These are phyloP conservation scores for Spea bombifrons DNA, from an alignment of 2,113 vertebrate genomes.

Conservation along the genomic window DNA sequence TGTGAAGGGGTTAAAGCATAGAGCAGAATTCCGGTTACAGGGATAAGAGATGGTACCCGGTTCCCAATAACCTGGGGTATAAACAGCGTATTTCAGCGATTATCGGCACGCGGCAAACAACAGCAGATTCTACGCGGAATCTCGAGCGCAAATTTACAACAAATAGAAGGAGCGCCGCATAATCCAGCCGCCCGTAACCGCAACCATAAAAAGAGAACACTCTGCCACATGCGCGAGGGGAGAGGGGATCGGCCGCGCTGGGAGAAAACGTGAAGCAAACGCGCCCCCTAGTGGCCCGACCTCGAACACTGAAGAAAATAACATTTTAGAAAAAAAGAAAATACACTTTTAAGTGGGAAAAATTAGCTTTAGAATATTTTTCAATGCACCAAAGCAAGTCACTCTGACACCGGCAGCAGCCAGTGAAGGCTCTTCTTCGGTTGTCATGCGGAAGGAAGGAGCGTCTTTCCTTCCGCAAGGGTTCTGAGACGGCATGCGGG, in stretches of 20 bases:
- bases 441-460: too few relatives aligned
- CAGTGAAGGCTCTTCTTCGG: too few relatives aligned
- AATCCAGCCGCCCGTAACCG: conserved; percentile 76
- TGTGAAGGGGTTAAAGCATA: not conserved
- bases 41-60: too few relatives aligned
- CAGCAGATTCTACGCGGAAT: too few relatives aligned
- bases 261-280: conserved; percentile 52
- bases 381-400: too few relatives aligned
- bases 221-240: conserved; percentile 68
- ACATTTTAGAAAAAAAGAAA: not conserved
- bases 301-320: not conserved
- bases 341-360: too few relatives aligned
- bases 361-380: not conserved
- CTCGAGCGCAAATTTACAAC: conserved; percentile 65
- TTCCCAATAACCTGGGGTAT: too few relatives aligned
- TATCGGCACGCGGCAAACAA: too few relatives aligned
- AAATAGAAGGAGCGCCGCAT: conserved; percentile 70
- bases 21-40: not conserved
- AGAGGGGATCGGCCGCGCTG: conserved; percentile 52
- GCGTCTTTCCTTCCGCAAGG: too few relatives aligned
- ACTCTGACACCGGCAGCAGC: too few relatives aligned
- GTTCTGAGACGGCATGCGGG: too few relatives aligned
- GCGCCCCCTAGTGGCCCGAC: conserved; percentile 59
- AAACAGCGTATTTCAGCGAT: too few relatives aligned
- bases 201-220: conserved; percentile 75